Evolutionary conservation across 1,140 invertebrate genomes (phyloP).

Genomic region (Reticulitermes speratus): DNA sequence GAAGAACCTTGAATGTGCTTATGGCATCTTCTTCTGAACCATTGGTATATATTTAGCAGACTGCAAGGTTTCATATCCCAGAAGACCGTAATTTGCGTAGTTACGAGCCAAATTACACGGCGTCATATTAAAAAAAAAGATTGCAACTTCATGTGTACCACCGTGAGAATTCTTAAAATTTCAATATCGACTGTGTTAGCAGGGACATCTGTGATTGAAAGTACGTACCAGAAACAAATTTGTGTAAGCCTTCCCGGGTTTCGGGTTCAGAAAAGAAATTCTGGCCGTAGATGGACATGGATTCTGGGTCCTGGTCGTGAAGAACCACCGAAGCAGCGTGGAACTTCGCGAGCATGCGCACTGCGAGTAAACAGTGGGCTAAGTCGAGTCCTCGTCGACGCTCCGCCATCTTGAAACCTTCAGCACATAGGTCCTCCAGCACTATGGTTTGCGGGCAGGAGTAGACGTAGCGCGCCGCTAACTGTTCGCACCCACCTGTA

Average conservation of each 20-base stretch:
- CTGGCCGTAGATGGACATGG: background rate
- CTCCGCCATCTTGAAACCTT: slow-evolving; percentile 36
- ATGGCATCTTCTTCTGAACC: too few relatives aligned
- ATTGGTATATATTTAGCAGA: too few relatives aligned
- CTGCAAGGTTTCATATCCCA: too few relatives aligned
- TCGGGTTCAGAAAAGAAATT: background rate
- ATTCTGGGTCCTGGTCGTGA: background rate
- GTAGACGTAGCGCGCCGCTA: background rate
- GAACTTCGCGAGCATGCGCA: slow-evolving; percentile 27
- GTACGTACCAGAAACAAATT: background rate
- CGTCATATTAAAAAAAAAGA: too few relatives aligned
- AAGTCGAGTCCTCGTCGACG: slow-evolving; percentile 34
- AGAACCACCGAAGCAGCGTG: slow-evolving; percentile 28
- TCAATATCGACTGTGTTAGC: too few relatives aligned
- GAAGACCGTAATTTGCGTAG: too few relatives aligned
- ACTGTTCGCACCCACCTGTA: background rate
- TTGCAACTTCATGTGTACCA: too few relatives aligned
- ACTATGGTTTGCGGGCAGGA: slow-evolving; percentile 22
- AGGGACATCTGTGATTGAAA: too few relatives aligned
- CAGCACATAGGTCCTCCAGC: slow-evolving; percentile 26
- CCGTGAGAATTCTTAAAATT: background rate
- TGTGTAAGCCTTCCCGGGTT: background rate
- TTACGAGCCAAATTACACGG: too few relatives aligned
- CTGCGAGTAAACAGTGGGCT: slow-evolving; percentile 28
- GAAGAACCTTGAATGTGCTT: too few relatives aligned